Evolutionary conservation across 1,140 invertebrate species (phyloP), one percentile per base, ranked within the genome.

Genomic region (Tetranychus urticae): DNA sequence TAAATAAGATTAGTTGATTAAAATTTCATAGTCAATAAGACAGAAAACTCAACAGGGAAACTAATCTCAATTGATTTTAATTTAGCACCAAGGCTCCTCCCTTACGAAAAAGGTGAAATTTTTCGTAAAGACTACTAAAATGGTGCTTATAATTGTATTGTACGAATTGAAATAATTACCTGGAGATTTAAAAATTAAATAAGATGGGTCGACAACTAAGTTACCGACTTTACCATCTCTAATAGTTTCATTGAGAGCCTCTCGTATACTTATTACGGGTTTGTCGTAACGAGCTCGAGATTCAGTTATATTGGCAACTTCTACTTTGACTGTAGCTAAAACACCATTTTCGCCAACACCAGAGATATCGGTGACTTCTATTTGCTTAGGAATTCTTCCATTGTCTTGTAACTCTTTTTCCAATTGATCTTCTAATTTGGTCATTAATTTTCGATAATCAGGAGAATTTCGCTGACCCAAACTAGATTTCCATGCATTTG

Each of bases 321-420:
- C 55, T 10, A 56, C 37, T 36, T 36, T 34, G 8, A 56, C 33
- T 14, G 55, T 56, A 36, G 55, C 55, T 1, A 56, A n/a, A 23
- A 52, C 50, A 2, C 50, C 50, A 23, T 52, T 52, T 23, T 52
- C 50, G 23, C 50, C 50, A 23, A 52, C 42, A 46, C 23, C 36
- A 45, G 10, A 45, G 14, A 33, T 42, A 8, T 58, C 13, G 3
- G 42, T 59, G n/a, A 59, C 48, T 34, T 62, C 57, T 23, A 23
- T n/a, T 13, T 42, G 57, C 10, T 58, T 52, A 52, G 50, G 50
- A n/a, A 33, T 7, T 31, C 23, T 12, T n/a, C 50, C 50, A 84
- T 75, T 87, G 83, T 62, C 82, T 73, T 77, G 89, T 86, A 52
- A 84, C 82, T 72, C 88, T 84, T 74, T 89, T 86, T 46, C 14